Evolutionary conservation across 1,140 invertebrate genomes (phyloP), one percentile per base, ranked within the genome.

Genomic region (Drosophila varians): DNA sequence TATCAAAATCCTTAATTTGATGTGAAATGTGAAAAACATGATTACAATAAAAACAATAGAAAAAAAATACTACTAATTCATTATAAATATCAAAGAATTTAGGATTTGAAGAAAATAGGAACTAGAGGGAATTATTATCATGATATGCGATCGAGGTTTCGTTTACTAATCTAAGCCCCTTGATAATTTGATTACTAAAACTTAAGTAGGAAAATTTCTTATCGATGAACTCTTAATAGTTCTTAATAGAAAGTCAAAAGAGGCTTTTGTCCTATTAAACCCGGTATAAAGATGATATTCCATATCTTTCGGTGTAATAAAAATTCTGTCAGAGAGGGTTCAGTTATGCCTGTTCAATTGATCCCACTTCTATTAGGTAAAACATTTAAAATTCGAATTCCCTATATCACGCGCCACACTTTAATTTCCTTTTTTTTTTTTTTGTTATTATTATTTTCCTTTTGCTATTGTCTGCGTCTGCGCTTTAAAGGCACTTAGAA

Each of bases 301-400:
- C 21, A 21, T 21, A 2, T 21, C 21, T 4, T 21, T 21, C 21
- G 21, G 21, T 21, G 2, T 3, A 2, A n/a, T n/a, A n/a, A n/a
- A n/a, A n/a, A n/a, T n/a, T n/a, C n/a, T n/a, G n/a, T n/a, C n/a
- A 25, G 5, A 14, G 14, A 21, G 16, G 9, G n/a, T 2, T 43
- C n/a, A 11, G 8, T 9, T 4, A 28, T 31, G 14, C 8, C 5
- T 0, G 19, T 14, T 36, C 19, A 52, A 12, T 25, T 43, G 21
- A 66, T 31, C 14, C 16, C 62, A 26, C 21, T 62, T 1, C 57
- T 68, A 16, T 12, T 68, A 31, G 62, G 62, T 66, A 66, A 51
- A 4, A 21, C 21, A 2, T 51, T 16, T 8, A 16, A 9, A 42
- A 16, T 65, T 65, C 65, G 11, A 65, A 66, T 40, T 38, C 4